These are phyloP conservation scores for Himantopus leucocephalus DNA, from an alignment of 2,113 vertebrate species.

Conservation along the genomic window DNA sequence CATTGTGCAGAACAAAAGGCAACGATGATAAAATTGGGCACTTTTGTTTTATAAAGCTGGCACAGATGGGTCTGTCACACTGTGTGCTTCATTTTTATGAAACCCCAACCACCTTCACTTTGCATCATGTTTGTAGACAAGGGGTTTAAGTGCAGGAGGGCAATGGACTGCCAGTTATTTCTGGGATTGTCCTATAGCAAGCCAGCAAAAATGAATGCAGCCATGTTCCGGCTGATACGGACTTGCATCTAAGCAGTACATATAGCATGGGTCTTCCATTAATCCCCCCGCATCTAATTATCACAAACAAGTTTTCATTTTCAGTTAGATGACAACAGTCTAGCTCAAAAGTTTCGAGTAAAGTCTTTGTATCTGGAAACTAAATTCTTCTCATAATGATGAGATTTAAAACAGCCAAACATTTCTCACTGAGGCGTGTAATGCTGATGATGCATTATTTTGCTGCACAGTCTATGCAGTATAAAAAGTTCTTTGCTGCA, in stretches of 20 bases:
- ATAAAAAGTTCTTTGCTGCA: conserved; percentile 36
- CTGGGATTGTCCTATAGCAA: conserved; percentile 7
- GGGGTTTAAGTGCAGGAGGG: neutral
- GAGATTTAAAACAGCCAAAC: neutral
- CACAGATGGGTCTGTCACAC: conserved; percentile 65
- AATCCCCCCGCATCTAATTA: conserved; percentile 28
- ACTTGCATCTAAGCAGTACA: neutral
- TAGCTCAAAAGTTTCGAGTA: neutral
- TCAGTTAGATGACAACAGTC: conserved; percentile 10
- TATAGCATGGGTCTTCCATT: neutral
- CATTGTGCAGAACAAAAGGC: conserved; percentile 54
- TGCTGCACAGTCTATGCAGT: neutral
- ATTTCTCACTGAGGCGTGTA: neutral
- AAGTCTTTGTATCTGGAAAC: neutral
- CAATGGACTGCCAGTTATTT: conserved; percentile 20
- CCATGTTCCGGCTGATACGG: neutral
- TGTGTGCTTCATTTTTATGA: conserved; percentile 37
- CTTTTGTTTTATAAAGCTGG: conserved; percentile 63
- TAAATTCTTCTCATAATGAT: neutral
- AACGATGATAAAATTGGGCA: conserved; percentile 48
- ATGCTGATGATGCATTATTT: conserved; percentile 34
- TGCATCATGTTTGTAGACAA: conserved; percentile 30
- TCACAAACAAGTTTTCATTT: conserved; percentile 34
- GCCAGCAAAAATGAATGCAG: neutral
- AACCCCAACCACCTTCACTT: conserved; percentile 59